Conservation (phyloP, 1,140 invertebrate species). For the Dermatophagoides farinae region DNA sequence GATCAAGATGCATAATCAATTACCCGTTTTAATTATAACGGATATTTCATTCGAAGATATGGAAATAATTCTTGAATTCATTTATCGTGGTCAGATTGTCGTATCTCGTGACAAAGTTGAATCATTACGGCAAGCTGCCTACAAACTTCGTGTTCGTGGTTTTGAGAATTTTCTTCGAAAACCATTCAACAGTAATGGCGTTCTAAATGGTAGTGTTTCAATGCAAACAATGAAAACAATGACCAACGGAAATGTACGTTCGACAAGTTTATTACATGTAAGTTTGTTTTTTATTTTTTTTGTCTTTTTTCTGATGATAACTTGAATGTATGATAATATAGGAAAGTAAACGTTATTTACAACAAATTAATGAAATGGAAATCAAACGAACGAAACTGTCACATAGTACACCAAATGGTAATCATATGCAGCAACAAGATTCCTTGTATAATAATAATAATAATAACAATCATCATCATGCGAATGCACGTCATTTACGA, state of each 20-base stretch:
- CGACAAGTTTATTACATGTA: background rate
- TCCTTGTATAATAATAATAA: too few species aligned
- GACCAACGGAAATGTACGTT: background rate
- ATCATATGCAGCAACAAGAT: too few species aligned
- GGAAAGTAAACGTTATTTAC: too few species aligned
- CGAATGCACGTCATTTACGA: too few species aligned
- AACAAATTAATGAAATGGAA: too few species aligned
- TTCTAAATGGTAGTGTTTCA: background rate
- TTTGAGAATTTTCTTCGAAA: conserved; percentile 7
- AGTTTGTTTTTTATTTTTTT: background rate
- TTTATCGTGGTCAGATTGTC: conserved; percentile 24
- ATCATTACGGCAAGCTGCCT: conserved; percentile 26
- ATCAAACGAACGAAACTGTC: too few species aligned
- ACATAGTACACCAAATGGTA: too few species aligned
- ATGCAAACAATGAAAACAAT: background rate
- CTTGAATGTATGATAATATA: too few species aligned
- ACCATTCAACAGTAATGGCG: background rate
- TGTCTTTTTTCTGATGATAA: too few species aligned
- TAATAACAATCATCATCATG: too few species aligned
- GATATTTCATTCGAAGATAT: conserved; percentile 27
- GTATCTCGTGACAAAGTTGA: background rate
- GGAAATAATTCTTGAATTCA: conserved; percentile 25
- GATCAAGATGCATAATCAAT: conserved; percentile 25
- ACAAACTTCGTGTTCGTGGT: background rate
- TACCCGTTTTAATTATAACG: conserved; percentile 23